phyloP scores from a whole-genome alignment of 2,888 invertebrate species.

The Chesias legatella region DNA sequence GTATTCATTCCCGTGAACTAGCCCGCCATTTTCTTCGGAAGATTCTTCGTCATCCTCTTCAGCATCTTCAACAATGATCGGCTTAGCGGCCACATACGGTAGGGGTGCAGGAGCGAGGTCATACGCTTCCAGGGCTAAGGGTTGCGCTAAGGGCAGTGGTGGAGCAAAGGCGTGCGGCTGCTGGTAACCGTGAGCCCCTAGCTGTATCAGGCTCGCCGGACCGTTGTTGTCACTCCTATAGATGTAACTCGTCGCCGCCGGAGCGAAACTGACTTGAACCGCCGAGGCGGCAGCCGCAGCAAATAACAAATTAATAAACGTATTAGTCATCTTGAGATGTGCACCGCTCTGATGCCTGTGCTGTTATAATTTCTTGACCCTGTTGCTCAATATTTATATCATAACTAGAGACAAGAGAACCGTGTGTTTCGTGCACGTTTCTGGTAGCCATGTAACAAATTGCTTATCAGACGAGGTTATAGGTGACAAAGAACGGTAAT shows the following conservation, averaged over 20 bases:
- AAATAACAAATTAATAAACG: conserved; percentile 48
- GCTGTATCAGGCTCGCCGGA: conserved; percentile 67
- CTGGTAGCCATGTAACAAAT: conserved; percentile 73
- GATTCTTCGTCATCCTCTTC: conserved; percentile 54
- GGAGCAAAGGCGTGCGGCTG: conserved; percentile 52
- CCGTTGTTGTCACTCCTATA: conserved; percentile 73
- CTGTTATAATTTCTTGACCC: conserved; percentile 67
- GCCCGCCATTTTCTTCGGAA: conserved; percentile 44
- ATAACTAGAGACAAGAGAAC: conserved; percentile 60
- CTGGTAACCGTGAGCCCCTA: conserved; percentile 58
- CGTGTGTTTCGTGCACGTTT: conserved; percentile 61
- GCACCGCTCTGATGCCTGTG: conserved; percentile 50
- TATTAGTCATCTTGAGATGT: conserved; percentile 64
- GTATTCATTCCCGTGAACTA: conserved; percentile 39
- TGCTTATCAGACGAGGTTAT: conserved; percentile 72
- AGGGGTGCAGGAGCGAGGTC: conserved; percentile 55
- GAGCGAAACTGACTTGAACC: conserved; percentile 63
- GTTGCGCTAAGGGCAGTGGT: conserved; percentile 48
- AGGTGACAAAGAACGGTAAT: conserved; percentile 68
- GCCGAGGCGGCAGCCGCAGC: conserved; percentile 46
- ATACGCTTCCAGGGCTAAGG: conserved; percentile 51
- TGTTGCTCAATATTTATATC: conserved; percentile 77
- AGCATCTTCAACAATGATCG: conserved; percentile 52
- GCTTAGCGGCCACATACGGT: conserved; percentile 60
- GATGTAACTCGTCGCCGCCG: conserved; percentile 78